Conservation (phyloP, 2,888 invertebrate genomes). For the Cordilura impudica region DNA sequence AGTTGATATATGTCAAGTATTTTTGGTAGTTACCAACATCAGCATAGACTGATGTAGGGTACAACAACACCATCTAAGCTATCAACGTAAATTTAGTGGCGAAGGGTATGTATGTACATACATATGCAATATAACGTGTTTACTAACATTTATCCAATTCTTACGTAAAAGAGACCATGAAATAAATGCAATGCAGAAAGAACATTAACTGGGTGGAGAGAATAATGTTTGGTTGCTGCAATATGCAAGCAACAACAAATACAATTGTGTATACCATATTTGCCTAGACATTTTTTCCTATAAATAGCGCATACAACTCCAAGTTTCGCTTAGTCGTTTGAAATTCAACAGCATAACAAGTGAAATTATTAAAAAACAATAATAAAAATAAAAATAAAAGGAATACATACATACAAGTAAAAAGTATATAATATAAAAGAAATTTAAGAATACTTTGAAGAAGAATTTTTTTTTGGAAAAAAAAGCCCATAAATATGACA, state of each 20-base stretch:
- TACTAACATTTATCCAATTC: no score
- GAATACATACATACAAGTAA: slow-evolving; percentile 30
- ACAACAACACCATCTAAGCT: no score
- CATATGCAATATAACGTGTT: no score
- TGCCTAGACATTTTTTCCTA: slow-evolving; percentile 6
- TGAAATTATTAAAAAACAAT: not conserved
- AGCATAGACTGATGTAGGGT: no score
- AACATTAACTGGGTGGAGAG: slow-evolving; percentile 11
- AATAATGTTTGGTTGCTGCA: not conserved
- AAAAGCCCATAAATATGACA: no score
- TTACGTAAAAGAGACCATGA: no score
- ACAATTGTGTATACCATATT: not conserved
- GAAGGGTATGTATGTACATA: no score
- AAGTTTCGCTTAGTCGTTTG: slow-evolving; percentile 19
- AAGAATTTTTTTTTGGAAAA: not conserved
- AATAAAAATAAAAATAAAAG: not conserved
- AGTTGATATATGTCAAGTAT: no score
- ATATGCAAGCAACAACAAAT: not conserved
- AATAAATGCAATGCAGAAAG: no score
- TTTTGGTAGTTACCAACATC: no score
- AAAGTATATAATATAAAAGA: slow-evolving; percentile 41
- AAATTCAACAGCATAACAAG: not conserved
- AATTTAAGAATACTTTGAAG: no score
- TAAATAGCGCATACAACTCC: not conserved
- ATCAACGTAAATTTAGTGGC: no score